Conservation (phyloP, 2,113 vertebrate genomes). For the Xenopus tropicalis region DNA sequence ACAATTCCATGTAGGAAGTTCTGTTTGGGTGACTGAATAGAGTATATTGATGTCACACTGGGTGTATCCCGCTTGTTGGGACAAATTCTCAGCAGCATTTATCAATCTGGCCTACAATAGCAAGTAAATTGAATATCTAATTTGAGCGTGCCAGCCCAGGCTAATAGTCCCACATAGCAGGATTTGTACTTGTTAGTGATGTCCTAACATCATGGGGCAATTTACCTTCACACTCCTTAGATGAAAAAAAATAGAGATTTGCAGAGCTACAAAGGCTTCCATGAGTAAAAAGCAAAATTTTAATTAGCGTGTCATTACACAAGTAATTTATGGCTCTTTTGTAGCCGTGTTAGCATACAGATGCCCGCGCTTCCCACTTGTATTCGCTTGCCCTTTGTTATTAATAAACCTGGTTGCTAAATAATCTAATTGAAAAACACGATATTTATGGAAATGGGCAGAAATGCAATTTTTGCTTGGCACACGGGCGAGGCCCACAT, state of each 20-base stretch:
- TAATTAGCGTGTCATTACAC: conserved; percentile 94
- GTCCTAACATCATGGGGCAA: conserved; percentile 81
- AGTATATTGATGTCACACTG: conserved; percentile 90
- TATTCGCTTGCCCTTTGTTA: conserved; percentile 49
- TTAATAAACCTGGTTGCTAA: conserved; percentile 51
- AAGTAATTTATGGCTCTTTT: conserved; percentile 88
- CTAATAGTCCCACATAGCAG: conserved; percentile 73
- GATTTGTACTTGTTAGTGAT: conserved; percentile 82
- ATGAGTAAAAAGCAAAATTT: conserved; percentile 99
- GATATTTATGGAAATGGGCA: conserved; percentile 25
- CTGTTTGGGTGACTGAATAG: conserved; percentile 84
- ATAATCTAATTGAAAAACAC: conserved; percentile 37
- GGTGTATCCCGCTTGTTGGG: conserved; percentile 86
- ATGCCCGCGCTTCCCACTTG: conserved; percentile 61
- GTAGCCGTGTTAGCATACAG: conserved; percentile 71
- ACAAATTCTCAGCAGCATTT: conserved; percentile 92
- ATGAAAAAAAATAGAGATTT: conserved; percentile 96
- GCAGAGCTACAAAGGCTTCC: conserved; percentile 86
- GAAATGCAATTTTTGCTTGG: conserved; percentile 5
- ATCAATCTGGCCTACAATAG: conserved; percentile 86
- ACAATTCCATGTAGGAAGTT: conserved; percentile 70
- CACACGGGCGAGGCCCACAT: not conserved
- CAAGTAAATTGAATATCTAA: conserved; percentile 75
- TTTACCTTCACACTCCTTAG: conserved; percentile 88
- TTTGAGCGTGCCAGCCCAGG: conserved; percentile 68